Conservation (phyloP, 2,888 invertebrate genomes). For the Hirudinaria manillensis region DNA sequence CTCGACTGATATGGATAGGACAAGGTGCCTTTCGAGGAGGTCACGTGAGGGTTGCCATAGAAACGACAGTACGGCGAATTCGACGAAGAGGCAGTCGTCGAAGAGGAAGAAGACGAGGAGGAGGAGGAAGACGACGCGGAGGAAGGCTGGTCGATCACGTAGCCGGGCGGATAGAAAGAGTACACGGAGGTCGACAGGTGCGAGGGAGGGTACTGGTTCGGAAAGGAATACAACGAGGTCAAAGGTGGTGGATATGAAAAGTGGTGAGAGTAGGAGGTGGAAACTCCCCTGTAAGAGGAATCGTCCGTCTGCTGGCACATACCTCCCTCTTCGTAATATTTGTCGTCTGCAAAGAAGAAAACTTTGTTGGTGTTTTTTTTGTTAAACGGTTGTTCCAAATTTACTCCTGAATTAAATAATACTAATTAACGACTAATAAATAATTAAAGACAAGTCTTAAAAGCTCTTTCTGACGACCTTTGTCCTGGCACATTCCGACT, state of each 20-base stretch:
- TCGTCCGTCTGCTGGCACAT: background rate
- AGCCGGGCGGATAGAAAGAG: slow-evolving; percentile 1
- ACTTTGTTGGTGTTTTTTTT: too few species aligned
- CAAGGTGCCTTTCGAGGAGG: background rate
- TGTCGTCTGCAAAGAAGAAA: background rate
- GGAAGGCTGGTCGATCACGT: background rate
- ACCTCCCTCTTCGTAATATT: too few species aligned
- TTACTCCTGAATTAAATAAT: too few species aligned
- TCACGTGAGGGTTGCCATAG: background rate
- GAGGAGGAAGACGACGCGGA: background rate
- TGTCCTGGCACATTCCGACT: background rate
- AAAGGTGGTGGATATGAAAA: slow-evolving; percentile 8
- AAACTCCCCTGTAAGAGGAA: background rate
- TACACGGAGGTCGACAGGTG: background rate
- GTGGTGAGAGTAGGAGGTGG: background rate
- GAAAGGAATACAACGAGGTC: background rate
- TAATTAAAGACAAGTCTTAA: background rate
- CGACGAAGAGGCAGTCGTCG: background rate
- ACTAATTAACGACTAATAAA: background rate
- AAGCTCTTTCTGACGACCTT: too few species aligned
- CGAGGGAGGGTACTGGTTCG: background rate
- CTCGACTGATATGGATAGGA: background rate
- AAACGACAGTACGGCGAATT: background rate
- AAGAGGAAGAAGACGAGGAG: background rate
- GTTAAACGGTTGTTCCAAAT: too few species aligned